These are phyloP conservation scores for Babylonia areolata DNA, from an alignment of 1,140 invertebrate genomes.

Conservation along the genomic window DNA sequence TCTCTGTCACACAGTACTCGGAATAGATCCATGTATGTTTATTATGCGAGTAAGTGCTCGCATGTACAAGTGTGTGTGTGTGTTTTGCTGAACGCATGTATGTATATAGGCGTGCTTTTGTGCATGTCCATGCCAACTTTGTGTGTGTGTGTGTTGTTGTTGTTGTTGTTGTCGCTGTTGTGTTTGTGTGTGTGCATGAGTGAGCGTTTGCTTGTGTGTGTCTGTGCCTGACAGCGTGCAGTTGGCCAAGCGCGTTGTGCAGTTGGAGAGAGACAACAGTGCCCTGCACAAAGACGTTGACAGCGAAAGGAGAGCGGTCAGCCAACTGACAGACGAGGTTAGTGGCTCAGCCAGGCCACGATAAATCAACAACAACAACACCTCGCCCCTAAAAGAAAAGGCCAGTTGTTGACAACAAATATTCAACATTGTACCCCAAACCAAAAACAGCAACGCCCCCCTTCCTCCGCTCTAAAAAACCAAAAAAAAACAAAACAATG, in stretches of 20 bases:
- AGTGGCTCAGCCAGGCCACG: no score
- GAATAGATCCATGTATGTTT: no score
- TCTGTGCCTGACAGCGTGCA: constrained; percentile 65
- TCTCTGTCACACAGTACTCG: no score
- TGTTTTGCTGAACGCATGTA: background rate
- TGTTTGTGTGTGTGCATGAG: background rate
- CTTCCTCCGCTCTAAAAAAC: no score
- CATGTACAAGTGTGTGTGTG: background rate
- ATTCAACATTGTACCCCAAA: no score
- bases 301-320: constrained; percentile 64
- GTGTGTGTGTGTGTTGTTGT: background rate
- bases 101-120: background rate
- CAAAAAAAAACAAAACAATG: background rate
- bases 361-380: no score
- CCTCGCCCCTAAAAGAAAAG: no score
- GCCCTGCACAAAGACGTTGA: constrained; percentile 69
- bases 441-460: no score
- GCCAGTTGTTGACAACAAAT: no score
- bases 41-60: no score
- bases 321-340: constrained; percentile 70
- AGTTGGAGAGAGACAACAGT: constrained; percentile 73
- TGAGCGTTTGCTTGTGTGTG: background rate
- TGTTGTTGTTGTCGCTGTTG: background rate
- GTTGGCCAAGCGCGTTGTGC: constrained; percentile 71
- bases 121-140: background rate